A percentile compares a stretch with the other conserved stretches of the same genome.
phyloP scores from a whole-genome alignment of 2,113 vertebrate genomes.

The Larimichthys polyactis region DNA sequence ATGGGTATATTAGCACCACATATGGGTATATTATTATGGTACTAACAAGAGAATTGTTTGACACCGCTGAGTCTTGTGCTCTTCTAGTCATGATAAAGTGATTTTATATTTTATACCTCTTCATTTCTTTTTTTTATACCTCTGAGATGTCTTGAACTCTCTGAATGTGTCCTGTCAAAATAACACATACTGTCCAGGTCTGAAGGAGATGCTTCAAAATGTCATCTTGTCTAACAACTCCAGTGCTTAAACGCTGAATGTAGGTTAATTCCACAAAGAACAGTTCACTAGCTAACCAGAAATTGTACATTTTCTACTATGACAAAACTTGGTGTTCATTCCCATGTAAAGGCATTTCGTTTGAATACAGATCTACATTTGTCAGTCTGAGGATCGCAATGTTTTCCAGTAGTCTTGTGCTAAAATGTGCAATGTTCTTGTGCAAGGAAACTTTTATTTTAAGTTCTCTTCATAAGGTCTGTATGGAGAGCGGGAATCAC shows the following conservation, averaged over 20 bases:
- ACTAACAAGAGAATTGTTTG: constrained; percentile 31
- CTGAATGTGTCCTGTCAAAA: constrained; percentile 65
- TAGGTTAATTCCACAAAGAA: constrained; percentile 45
- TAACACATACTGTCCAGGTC: constrained; percentile 30
- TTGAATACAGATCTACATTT: constrained; percentile 29
- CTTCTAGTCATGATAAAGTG: constrained; percentile 69
- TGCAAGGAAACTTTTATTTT: constrained; percentile 3
- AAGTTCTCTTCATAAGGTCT: constrained; percentile 20
- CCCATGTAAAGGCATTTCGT: constrained; percentile 32
- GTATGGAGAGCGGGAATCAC: constrained; percentile 28
- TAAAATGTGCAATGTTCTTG: not conserved
- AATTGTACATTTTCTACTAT: constrained; percentile 40
- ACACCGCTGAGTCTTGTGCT: constrained; percentile 42
- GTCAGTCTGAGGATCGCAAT: constrained; percentile 29
- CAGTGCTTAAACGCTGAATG: constrained; percentile 64
- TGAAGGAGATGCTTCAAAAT: constrained; percentile 22
- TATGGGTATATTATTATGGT: constrained; percentile 36
- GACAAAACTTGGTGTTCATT: constrained; percentile 35
- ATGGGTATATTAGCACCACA: constrained; percentile 16
- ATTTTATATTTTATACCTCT: constrained; percentile 61
- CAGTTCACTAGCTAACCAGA: constrained; percentile 21
- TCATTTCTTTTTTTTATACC: constrained; percentile 57
- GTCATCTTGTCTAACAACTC: constrained; percentile 34
- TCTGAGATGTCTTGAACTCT: constrained; percentile 63
- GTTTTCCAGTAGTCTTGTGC: constrained; percentile 25